phyloP scores from a whole-genome alignment of 2,797 vertebrate genomes.

The Otolemur crassicaudatus region DNA sequence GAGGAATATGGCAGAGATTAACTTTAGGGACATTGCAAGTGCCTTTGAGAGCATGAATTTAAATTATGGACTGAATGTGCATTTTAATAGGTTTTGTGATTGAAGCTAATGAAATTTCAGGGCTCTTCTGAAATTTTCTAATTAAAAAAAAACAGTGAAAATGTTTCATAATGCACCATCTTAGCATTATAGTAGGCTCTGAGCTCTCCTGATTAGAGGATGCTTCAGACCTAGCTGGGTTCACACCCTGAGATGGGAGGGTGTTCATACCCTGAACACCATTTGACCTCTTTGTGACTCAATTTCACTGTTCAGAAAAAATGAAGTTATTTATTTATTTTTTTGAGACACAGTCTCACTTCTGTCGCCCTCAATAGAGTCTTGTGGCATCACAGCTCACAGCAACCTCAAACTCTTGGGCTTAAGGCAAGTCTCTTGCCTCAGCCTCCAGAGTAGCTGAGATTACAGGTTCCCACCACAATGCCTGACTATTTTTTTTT shows the following conservation, averaged over 20 bases:
- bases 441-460: too few relatives aligned
- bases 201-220: not conserved
- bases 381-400: too few relatives aligned
- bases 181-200: not conserved
- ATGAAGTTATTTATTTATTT: too few relatives aligned
- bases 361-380: too few relatives aligned
- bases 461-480: too few relatives aligned
- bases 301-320: not conserved
- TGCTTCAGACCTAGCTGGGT: not conserved
- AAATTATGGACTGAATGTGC: slow-evolving; percentile 13
- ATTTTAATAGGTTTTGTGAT: slow-evolving; percentile 59
- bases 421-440: too few relatives aligned
- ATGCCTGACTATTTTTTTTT: too few relatives aligned
- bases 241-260: not conserved
- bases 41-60: slow-evolving; percentile 46
- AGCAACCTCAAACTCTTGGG: too few relatives aligned
- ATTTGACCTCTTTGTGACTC: slow-evolving; percentile 18
- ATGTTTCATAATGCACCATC: not conserved
- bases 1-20: not conserved
- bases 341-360: too few relatives aligned
- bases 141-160: slow-evolving; percentile 44
- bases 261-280: not conserved
- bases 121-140: slow-evolving; percentile 46
- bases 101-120: slow-evolving; percentile 54
- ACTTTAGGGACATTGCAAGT: slow-evolving; percentile 25